These are phyloP conservation scores for Labrus mixtus DNA, from an alignment of 2,113 vertebrate species.

Conservation along the genomic window DNA sequence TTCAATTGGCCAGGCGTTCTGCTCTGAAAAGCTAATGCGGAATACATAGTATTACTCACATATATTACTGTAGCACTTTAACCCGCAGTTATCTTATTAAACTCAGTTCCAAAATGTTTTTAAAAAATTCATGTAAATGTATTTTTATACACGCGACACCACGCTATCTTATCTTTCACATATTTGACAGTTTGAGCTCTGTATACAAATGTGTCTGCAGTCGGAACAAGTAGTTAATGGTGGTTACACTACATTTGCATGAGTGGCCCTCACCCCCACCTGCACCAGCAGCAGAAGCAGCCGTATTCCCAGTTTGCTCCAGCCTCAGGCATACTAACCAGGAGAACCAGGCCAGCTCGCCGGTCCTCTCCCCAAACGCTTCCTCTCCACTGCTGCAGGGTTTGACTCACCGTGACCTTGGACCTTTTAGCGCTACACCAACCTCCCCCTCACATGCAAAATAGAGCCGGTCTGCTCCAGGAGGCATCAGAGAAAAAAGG, in stretches of 20 bases:
- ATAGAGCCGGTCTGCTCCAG: slow-evolving; percentile 74
- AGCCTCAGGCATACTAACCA: slow-evolving; percentile 75
- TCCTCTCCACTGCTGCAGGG: slow-evolving; percentile 75
- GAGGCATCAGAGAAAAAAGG: slow-evolving; percentile 73
- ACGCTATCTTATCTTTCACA: slow-evolving; percentile 29
- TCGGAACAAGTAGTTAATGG: slow-evolving; percentile 58
- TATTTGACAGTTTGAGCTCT: slow-evolving; percentile 54
- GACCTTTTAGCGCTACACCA: slow-evolving; percentile 70
- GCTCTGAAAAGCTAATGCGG: not conserved
- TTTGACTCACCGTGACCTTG: slow-evolving; percentile 83
- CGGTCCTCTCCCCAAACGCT: slow-evolving; percentile 77
- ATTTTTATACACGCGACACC: not conserved
- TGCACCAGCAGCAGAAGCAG: slow-evolving; percentile 63
- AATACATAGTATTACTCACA: not conserved
- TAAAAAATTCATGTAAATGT: not conserved
- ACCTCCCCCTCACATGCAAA: slow-evolving; percentile 85
- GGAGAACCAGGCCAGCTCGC: slow-evolving; percentile 73
- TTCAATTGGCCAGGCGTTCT: not conserved
- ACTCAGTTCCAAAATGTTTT: not conserved
- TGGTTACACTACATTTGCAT: slow-evolving; percentile 76
- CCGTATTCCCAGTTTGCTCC: slow-evolving; percentile 73
- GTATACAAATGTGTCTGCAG: slow-evolving; percentile 47
- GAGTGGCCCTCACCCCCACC: slow-evolving; percentile 64
- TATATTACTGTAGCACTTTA: slow-evolving; percentile 4
- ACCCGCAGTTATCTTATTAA: not conserved